Evolutionary conservation across 2,113 vertebrate genomes (phyloP).

Genomic region (Trematomus loennbergii): DNA sequence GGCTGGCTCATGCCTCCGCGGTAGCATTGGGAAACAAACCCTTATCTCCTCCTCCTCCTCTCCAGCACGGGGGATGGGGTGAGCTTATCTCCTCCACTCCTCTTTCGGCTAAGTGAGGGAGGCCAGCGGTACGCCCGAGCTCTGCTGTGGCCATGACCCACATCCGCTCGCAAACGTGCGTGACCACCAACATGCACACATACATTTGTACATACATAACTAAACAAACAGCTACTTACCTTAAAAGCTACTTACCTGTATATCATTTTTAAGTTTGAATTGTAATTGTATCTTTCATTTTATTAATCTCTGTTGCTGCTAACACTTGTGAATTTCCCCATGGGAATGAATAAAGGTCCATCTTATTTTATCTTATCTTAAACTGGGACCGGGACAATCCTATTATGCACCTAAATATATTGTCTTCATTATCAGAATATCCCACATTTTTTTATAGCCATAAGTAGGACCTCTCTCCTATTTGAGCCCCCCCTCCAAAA

Average conservation of each 20-base stretch:
- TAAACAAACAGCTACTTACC: no score
- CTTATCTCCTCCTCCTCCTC: slow-evolving; percentile 69
- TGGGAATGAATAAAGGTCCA: no score
- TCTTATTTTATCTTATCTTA: no score
- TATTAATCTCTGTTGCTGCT: no score
- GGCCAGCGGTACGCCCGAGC: slow-evolving; percentile 66
- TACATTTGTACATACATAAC: slow-evolving; percentile 20
- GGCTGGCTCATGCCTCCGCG: slow-evolving; percentile 67
- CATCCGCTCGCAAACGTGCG: slow-evolving; percentile 46
- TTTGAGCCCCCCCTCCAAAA: background rate
- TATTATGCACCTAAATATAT: background rate
- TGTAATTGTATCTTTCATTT: no score
- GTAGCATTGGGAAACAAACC: slow-evolving; percentile 78
- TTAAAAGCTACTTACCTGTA: no score
- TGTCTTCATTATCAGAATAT: background rate
- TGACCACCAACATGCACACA: slow-evolving; percentile 52
- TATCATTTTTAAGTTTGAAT: no score
- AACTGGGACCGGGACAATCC: no score
- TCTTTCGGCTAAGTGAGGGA: slow-evolving; percentile 70
- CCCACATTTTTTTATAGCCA: no score
- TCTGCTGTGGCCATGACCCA: slow-evolving; percentile 79
- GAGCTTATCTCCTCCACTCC: slow-evolving; percentile 80
- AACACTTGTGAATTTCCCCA: no score
- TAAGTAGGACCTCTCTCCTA: background rate
- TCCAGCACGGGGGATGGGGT: slow-evolving; percentile 59